Evolutionary conservation across 2,797 vertebrate species (phyloP).

Genomic region (Decapterus maruadsi): DNA sequence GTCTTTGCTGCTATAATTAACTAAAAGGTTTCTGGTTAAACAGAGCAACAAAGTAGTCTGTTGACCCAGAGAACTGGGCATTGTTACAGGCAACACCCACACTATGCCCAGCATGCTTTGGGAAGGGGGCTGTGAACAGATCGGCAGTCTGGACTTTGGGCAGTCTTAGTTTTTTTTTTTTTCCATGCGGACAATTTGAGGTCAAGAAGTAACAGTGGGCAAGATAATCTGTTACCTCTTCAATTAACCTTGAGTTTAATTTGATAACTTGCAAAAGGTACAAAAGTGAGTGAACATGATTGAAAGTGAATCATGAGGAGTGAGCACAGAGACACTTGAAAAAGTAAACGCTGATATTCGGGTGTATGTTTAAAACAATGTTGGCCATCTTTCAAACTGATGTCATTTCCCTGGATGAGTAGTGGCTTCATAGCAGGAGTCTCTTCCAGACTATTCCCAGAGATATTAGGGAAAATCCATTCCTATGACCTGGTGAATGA

Average conservation of each 20-base stretch:
- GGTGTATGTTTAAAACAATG: slow-evolving; percentile 2
- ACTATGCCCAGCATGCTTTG: slow-evolving; percentile 63
- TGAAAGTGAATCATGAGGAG: neutral
- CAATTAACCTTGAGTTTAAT: neutral
- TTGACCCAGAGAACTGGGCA: slow-evolving; percentile 62
- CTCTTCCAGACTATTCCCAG: slow-evolving; percentile 31
- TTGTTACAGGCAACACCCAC: slow-evolving; percentile 74
- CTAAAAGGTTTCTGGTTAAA: slow-evolving; percentile 34
- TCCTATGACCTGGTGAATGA: slow-evolving; percentile 72
- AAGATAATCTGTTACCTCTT: neutral
- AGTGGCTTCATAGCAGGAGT: neutral
- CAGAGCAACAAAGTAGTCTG: slow-evolving; percentile 21
- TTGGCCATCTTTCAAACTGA: slow-evolving; percentile 46
- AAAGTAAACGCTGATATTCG: neutral
- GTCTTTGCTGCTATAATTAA: neutral
- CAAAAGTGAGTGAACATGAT: neutral
- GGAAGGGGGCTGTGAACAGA: slow-evolving; percentile 57
- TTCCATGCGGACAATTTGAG: slow-evolving; percentile 13
- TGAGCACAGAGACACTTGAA: neutral
- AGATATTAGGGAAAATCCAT: slow-evolving; percentile 47
- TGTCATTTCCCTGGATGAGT: slow-evolving; percentile 44
- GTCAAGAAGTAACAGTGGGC: slow-evolving; percentile 8
- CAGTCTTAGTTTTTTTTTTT: neutral
- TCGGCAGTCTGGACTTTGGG: slow-evolving; percentile 29
- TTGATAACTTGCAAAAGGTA: neutral